phyloP scores from a whole-genome alignment of 2,113 vertebrate species.

The Vombatus ursinus region DNA sequence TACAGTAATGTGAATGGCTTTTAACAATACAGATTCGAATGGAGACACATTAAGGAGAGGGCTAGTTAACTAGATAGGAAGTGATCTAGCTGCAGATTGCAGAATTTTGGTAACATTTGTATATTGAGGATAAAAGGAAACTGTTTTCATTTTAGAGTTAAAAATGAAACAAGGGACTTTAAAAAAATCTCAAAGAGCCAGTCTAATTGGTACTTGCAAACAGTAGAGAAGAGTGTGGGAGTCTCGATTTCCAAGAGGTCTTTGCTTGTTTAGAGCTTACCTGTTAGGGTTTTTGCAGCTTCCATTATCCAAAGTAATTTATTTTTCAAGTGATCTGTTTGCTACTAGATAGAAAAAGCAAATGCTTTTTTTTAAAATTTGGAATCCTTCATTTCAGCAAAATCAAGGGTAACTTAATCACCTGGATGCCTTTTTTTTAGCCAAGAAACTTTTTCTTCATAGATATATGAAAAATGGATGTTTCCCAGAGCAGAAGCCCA shows the following conservation, averaged over 20 bases:
- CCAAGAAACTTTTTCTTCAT: constrained; percentile 61
- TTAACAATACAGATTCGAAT: constrained; percentile 67
- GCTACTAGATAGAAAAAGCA: constrained; percentile 58
- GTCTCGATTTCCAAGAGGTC: constrained; percentile 44
- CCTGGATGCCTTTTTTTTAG: constrained; percentile 61
- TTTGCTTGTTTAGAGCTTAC: constrained; percentile 58
- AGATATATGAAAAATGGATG: constrained; percentile 73
- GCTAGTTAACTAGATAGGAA: constrained; percentile 68
- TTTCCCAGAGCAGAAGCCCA: constrained; percentile 78
- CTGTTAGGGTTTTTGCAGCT: constrained; percentile 41
- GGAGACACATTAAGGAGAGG: constrained; percentile 65
- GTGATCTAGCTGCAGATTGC: constrained; percentile 56
- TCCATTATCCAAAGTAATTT: constrained; percentile 58
- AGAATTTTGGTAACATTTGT: constrained; percentile 61
- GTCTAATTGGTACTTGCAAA: constrained; percentile 28
- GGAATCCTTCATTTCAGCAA: constrained; percentile 66
- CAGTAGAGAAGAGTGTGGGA: constrained; percentile 36
- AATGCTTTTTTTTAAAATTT: constrained; percentile 68
- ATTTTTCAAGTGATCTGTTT: constrained; percentile 61
- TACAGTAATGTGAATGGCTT: constrained; percentile 67
- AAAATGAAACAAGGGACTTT: constrained; percentile 36
- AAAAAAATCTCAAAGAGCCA: background rate
- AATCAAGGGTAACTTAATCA: constrained; percentile 59
- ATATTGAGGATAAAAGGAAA: constrained; percentile 50
- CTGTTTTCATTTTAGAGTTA: constrained; percentile 64